Base-by-base conservation (phyloP, 2,113 vertebrate species). In the Eidolon helvum region DNA sequence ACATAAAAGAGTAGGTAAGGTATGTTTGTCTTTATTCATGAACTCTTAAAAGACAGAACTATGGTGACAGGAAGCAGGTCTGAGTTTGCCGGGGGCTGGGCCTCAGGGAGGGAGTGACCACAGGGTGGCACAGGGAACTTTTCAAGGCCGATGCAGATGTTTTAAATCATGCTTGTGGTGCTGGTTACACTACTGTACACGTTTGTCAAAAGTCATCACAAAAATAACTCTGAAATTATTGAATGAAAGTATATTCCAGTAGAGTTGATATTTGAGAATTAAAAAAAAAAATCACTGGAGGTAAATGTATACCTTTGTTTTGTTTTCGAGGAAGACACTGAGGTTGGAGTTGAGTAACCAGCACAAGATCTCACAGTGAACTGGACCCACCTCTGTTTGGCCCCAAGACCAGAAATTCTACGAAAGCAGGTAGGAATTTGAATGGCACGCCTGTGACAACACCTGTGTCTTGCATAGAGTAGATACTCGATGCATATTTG, bases 401-500 rank as follows among this genome's bases (percentile, higher is more conserved):
- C 26, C 24, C 43, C 12, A 0, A 85, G 21, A 63, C 16, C 10
- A 10, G 8, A 75, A 43, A 53, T 2, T n/a, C 24, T 22, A 14
- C 0, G 0, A 15, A 19, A 26, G 18, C 53, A 43, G 48, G 55
- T n/a, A 79, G 45, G 53, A n/a, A 16, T 14, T 75, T n/a, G 28
- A 7, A 0, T 4, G 6, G 5, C 1, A 4, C 9, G 16, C 45
- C 40, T 7, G 11, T 22, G n/a, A 43, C 26, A 19, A 63, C 35
- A 11, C 16, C n/a, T 82, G 16, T n/a, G 43, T 59, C n/a, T 45
- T 10, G 2, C 14, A 0, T 2, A 22, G 16, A 90, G 22, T 1
- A 48, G 38, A 38, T 4, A 6, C 0, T 5, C 7, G 40, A 50
- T 18, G 35, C 1, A 3, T 18, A 22, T 10, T 48, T 19, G 45